phyloP scores from a whole-genome alignment of 2,888 invertebrate species.

The Maniola hyperantus region DNA sequence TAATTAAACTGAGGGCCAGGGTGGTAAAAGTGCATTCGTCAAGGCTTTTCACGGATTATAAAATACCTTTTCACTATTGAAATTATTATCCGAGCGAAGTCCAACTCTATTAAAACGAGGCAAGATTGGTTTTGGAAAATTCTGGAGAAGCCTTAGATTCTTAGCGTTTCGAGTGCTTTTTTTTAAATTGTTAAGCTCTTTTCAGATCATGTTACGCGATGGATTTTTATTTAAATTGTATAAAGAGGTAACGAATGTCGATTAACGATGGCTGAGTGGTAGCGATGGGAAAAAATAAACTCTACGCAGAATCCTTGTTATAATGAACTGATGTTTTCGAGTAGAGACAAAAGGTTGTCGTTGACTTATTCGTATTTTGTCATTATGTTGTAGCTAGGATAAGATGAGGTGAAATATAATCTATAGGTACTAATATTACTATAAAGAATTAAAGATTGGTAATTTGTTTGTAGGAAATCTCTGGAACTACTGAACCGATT shows the following conservation, averaged over 20 bases:
- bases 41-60: conserved; percentile 39
- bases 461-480: too few relatives aligned
- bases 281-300: conserved; percentile 3
- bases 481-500: too few relatives aligned
- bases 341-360: not conserved
- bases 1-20: conserved; percentile 41
- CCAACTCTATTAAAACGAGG: not conserved
- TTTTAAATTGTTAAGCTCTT: conserved; percentile 10
- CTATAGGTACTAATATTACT: too few relatives aligned
- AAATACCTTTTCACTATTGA: conserved; percentile 34
- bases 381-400: too few relatives aligned
- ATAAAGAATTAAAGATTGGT: too few relatives aligned
- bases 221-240: conserved; percentile 12
- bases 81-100: not conserved
- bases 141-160: conserved; percentile 14
- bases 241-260: not conserved
- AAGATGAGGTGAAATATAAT: too few relatives aligned
- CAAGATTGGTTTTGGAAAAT: conserved; percentile 16
- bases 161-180: conserved; percentile 13
- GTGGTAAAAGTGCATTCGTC: conserved; percentile 42
- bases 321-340: not conserved
- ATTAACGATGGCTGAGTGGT: not conserved
- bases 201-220: conserved; percentile 9
- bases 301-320: not conserved
- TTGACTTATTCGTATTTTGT: too few relatives aligned